phyloP scores from a whole-genome alignment of 2,113 vertebrate genomes.

The Mormyrus iriodes region DNA sequence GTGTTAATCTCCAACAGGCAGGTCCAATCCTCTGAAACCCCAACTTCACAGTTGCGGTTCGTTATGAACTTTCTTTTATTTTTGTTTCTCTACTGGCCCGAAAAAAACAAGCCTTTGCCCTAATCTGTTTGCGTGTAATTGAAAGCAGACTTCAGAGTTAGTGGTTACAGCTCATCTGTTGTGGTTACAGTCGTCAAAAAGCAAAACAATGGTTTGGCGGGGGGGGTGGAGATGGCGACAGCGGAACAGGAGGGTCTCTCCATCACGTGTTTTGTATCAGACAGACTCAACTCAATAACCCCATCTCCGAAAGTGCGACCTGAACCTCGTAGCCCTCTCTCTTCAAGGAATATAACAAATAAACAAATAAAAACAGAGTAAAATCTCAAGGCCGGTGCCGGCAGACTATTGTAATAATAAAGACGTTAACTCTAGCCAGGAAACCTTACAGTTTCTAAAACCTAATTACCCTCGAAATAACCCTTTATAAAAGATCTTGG shows the following conservation, averaged over 20 bases:
- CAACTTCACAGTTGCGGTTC: background rate
- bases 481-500: background rate
- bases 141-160: constrained; percentile 4
- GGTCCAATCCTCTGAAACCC: background rate
- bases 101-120: background rate
- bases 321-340: background rate
- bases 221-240: background rate
- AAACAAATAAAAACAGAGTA: background rate
- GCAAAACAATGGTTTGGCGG: constrained; percentile 4
- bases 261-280: constrained; percentile 7
- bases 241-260: background rate
- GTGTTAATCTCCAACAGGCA: background rate
- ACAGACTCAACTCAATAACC: constrained; percentile 6
- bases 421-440: background rate
- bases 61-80: background rate
- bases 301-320: background rate
- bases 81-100: background rate
- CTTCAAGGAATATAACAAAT: background rate
- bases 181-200: constrained; percentile 24
- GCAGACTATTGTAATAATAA: background rate
- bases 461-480: background rate
- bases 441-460: background rate
- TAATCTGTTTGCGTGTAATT: background rate
- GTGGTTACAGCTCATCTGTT: constrained; percentile 14
- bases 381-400: background rate